Evolutionary conservation across 1,140 invertebrate species (phyloP), one percentile per base, ranked within the genome.

Genomic region (Penaeus japonicus): DNA sequence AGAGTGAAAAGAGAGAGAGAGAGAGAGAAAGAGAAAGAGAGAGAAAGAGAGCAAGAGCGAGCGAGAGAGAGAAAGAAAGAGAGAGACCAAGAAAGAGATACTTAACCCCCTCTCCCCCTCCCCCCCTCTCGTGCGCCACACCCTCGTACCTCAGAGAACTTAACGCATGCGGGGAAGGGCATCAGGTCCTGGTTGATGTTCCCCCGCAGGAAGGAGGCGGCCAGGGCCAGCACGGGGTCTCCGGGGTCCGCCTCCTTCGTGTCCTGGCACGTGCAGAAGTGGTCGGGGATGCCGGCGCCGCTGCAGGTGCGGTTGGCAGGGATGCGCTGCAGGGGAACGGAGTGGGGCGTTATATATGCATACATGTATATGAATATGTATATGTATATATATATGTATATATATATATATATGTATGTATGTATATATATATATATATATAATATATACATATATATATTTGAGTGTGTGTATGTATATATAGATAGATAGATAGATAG

Each of bases 231-330:
- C 2, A 30, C 55, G 53, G 80, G 80, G 80, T 88, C 87, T 0
- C 59, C 54, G 2, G 57, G 32, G 20, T 80, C 22, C 5, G 77
- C 39, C 53, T 88, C 87, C 22, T 62, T 22, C 3, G 87, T 88
- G 80, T 88, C 80, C 30, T 88, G 87, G 32, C 87, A 88, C 1
- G 87, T 77, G 32, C 87, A 88, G 70, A 75, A 88, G 87, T 88
- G 80, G 4, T 70, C 70, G 12, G 87, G 80, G 55, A 88, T 88
- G 53, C 78, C 78, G 27, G 87, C 87, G 30, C 77, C 80, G 27
- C 4, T 73, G 47, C 87, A 88, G 30, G 65, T 83, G 27, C 87
- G 55, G 47, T 39, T n/a, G 24, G 65, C 54, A 0, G 65, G 87
- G 10, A 88, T 59, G 55, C 27, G 55, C 87, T 88, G 80, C 1